Conservation (phyloP, 2,113 vertebrate genomes). For the Rynchops niger region DNA sequence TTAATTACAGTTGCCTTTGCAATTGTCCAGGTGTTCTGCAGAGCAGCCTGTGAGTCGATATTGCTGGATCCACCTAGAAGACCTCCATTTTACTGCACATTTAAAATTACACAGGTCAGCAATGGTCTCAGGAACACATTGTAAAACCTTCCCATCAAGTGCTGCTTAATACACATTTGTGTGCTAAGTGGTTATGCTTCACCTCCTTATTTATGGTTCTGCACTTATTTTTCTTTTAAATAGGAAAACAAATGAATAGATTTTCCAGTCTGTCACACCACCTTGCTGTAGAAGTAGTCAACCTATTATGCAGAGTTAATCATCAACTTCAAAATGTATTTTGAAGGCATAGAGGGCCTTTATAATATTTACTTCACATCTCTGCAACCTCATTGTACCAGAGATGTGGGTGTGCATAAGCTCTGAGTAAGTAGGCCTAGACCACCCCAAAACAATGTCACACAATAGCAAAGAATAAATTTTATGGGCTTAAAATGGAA, state of each 20-base stretch:
- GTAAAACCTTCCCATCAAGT: neutral
- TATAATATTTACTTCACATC: neutral
- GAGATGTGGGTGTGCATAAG: neutral
- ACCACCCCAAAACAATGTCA: neutral
- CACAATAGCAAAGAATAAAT: neutral
- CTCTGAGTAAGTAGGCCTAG: neutral
- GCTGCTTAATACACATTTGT: neutral
- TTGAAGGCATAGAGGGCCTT: neutral
- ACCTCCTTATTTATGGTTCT: neutral
- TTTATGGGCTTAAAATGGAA: neutral
- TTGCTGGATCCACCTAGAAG: neutral
- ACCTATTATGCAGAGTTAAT: neutral
- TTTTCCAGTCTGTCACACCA: slow-evolving; percentile 4
- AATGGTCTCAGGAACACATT: neutral
- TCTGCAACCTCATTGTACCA: neutral
- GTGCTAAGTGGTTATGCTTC: neutral
- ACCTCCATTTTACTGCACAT: neutral
- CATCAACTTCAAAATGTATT: neutral
- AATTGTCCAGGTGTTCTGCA: neutral
- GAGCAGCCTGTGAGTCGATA: neutral
- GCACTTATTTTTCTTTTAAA: slow-evolving; percentile 24
- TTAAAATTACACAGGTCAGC: slow-evolving; percentile 15
- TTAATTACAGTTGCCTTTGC: neutral
- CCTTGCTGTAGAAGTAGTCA: neutral
- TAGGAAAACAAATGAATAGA: slow-evolving; percentile 9